Evolutionary conservation across 2,888 invertebrate genomes (phyloP).

Genomic region (Apodemia mormo): DNA sequence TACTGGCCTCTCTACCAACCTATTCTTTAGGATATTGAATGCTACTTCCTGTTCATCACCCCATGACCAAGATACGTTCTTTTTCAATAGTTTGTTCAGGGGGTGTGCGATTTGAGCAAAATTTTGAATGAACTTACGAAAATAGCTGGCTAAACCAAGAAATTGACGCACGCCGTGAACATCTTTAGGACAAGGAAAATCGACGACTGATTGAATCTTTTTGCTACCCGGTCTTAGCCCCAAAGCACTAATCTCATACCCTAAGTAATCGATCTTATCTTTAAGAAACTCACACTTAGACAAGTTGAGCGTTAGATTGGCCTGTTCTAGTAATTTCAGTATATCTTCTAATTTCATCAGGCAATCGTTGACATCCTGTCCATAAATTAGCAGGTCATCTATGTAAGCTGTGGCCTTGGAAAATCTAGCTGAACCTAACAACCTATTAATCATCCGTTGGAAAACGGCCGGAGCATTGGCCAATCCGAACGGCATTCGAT

Average conservation of each 20-base stretch:
- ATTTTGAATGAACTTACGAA: neutral
- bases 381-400: slow-evolving; percentile 33
- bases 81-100: neutral
- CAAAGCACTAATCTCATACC: too few relatives aligned
- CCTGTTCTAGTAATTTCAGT: slow-evolving; percentile 22
- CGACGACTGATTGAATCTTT: too few relatives aligned
- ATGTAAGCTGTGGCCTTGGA: slow-evolving; percentile 34
- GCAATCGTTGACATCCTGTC: neutral
- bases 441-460: slow-evolving; percentile 28
- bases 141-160: neutral
- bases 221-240: too few relatives aligned
- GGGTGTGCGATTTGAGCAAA: slow-evolving; percentile 13
- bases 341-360: slow-evolving; percentile 25
- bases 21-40: too few relatives aligned
- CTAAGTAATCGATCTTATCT: slow-evolving; percentile 20
- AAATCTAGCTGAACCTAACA: slow-evolving; percentile 25
- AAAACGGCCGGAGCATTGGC: slow-evolving; percentile 43
- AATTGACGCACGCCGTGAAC: slow-evolving; percentile 14
- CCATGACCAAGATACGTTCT: neutral
- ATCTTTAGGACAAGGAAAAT: neutral
- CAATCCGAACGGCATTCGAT: slow-evolving; percentile 45
- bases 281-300: slow-evolving; percentile 25
- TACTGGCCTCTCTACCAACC: too few relatives aligned
- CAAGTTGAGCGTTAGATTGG: slow-evolving; percentile 25
- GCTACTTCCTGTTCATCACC: too few relatives aligned